Percentiles rank a stretch among this genome's conserved stretches.
Evolutionary conservation across 2,888 invertebrate species (phyloP).

Genomic region (Agrilus cyanescens): DNA sequence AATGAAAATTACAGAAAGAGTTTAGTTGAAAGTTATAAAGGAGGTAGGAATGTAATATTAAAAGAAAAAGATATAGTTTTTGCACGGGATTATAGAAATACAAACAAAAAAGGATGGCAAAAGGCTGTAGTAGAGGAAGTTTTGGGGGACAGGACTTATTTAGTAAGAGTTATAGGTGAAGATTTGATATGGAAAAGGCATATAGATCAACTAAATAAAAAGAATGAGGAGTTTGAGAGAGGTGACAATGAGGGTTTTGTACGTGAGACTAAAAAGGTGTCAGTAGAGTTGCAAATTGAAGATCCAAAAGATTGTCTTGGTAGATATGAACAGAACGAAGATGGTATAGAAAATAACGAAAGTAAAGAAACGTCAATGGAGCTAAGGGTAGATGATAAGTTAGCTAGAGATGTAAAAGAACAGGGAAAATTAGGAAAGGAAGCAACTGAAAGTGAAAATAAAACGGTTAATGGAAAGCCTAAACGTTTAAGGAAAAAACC

Average conservation of each 20-base stretch:
- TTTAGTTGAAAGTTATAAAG: constrained; percentile 5
- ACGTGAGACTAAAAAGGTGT: no score
- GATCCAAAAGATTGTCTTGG: not conserved
- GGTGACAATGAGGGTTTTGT: no score
- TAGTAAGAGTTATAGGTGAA: not conserved
- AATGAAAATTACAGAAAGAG: constrained; percentile 4
- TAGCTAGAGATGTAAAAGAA: not conserved
- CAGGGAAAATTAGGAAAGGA: no score
- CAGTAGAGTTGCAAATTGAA: no score
- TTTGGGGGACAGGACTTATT: constrained; percentile 1
- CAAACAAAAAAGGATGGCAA: no score
- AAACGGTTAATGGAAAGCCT: no score
- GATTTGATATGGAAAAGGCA: constrained; percentile 8
- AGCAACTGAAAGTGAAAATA: no score
- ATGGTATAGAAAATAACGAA: no score
- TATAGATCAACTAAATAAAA: constrained; percentile 7
- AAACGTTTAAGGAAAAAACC: no score
- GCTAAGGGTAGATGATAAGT: no score
- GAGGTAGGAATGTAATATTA: constrained; percentile 7
- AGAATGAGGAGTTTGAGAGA: no score
- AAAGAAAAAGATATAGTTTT: constrained; percentile 8
- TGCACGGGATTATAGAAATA: constrained; percentile 10
- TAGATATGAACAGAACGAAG: not conserved
- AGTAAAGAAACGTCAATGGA: no score
- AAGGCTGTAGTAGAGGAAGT: constrained; percentile 7